phyloP scores from a whole-genome alignment of 2,888 invertebrate species.

The Agriopis leucophaearia region DNA sequence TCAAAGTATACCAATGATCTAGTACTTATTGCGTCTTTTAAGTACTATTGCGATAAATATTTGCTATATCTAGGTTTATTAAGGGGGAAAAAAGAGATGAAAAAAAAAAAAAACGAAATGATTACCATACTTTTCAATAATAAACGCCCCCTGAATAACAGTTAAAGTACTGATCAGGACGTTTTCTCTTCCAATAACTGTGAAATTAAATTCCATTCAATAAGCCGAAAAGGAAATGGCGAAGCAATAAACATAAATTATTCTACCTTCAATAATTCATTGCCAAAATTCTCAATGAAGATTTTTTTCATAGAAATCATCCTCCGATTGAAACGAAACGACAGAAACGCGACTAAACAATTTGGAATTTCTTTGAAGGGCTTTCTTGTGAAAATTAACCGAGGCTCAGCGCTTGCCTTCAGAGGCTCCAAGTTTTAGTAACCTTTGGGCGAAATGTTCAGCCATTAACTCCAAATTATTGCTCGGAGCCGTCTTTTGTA shows the following conservation, averaged over 20 bases:
- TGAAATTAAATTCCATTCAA: constrained; percentile 26
- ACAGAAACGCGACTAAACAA: constrained; percentile 54
- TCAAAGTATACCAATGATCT: no score
- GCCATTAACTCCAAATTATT: constrained; percentile 54
- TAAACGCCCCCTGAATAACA: constrained; percentile 1
- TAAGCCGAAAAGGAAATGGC: constrained; percentile 21
- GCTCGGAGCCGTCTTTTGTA: constrained; percentile 48
- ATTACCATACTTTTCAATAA: constrained; percentile 9
- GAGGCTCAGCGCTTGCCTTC: constrained; percentile 48
- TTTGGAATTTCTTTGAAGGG: constrained; percentile 53
- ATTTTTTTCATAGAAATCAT: constrained; percentile 50
- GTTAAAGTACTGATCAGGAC: constrained; percentile 20
- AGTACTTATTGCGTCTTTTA: no score
- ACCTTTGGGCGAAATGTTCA: constrained; percentile 52
- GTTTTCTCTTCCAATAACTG: constrained; percentile 16
- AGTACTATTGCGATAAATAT: no score
- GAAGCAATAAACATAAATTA: constrained; percentile 22
- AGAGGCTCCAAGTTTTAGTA: constrained; percentile 42
- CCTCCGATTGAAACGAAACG: constrained; percentile 53
- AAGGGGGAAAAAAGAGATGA: neutral
- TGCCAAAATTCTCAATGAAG: constrained; percentile 41
- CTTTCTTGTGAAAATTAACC: constrained; percentile 53
- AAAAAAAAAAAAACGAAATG: neutral
- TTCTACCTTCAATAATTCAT: constrained; percentile 28
- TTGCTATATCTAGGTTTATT: no score